These are phyloP conservation scores for Loripinus fragilis DNA, from an alignment of 2,888 invertebrate genomes.

Conservation along the genomic window DNA sequence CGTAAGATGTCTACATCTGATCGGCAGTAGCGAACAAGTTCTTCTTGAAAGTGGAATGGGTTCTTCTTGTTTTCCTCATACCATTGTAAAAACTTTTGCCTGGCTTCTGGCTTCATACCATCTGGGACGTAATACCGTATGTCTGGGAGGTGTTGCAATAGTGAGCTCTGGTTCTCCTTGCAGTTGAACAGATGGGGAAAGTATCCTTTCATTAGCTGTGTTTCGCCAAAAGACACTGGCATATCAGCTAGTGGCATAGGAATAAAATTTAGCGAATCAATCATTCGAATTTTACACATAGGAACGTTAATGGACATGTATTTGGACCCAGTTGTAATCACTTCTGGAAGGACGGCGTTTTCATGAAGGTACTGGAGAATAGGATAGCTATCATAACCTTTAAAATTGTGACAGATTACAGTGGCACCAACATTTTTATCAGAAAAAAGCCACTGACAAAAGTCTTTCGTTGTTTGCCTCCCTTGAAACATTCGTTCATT, in stretches of 20 bases:
- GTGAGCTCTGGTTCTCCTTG: constrained; percentile 17
- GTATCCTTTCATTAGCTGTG: constrained; percentile 33
- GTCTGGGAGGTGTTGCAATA: constrained; percentile 26
- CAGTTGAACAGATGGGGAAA: constrained; percentile 41
- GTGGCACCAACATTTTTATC: constrained; percentile 27
- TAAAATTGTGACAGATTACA: constrained; percentile 40
- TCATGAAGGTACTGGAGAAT: constrained; percentile 32
- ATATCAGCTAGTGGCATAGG: constrained; percentile 31
- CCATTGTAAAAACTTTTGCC: constrained; percentile 26
- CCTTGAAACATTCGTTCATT: constrained; percentile 23
- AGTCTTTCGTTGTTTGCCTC: constrained; percentile 23
- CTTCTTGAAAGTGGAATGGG: constrained; percentile 36
- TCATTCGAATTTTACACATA: not conserved
- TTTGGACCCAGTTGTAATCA: constrained; percentile 36
- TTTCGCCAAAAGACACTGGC: constrained; percentile 26
- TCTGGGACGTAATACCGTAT: constrained; percentile 36
- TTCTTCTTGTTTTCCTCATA: constrained; percentile 21
- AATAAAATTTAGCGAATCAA: constrained; percentile 35
- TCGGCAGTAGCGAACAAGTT: constrained; percentile 36
- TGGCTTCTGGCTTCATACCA: constrained; percentile 30
- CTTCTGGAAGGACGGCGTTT: constrained; percentile 29
- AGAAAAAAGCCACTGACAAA: constrained; percentile 45
- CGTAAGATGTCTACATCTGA: constrained; percentile 40
- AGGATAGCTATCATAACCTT: constrained; percentile 41
- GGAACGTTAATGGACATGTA: not conserved